Base-by-base conservation (phyloP, 2,888 invertebrate genomes). In the Leucoma salicis region DNA sequence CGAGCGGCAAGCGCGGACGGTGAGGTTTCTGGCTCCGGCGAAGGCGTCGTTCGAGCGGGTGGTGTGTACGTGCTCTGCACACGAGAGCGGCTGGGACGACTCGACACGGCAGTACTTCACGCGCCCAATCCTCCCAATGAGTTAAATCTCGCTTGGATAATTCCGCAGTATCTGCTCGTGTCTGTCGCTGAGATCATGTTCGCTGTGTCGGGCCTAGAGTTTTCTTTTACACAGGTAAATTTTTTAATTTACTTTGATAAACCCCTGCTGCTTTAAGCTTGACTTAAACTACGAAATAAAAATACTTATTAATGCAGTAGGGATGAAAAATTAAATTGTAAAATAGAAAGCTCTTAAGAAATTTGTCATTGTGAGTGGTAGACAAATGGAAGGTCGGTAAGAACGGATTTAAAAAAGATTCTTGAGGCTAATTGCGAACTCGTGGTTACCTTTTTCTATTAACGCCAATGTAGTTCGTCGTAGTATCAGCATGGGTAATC, bases 181-280 rank as follows among this genome's bases (percentile, higher is more conserved):
- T 95, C 96, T 0, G 74, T 94, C 2, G 96, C 94, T 0, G 96
- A 97, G 82, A 93, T 96, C 31, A 92, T 96, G 90, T 95, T 96
- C 69, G 95, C 95, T 0, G 93, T 96, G 4, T 95, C 96, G 2
- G 96, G 96, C 0, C 84, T 96, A 13, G 94, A 95, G 66, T 96
- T 96, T 77, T 94, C 96, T 1, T 96, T 96, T 69, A 94, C 95
- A 2, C 94, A 95, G 91, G 95, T 80, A 31, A 40, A 14, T 15
- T 6, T 16, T 16, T 16, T 4, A 16, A 4, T 16, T 4, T 16
- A 3, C 3, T 3, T 16, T 6, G 3, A 16, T 16, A 4, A 16
- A 16, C 16, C 3, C 6, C 16, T 16, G 16, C 16, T 16, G 25
- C 10, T n/a, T 21, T 21, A 21, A 21, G 21, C 21, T 21, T 6